These are phyloP conservation scores for Apistogramma diplotaenia DNA, from an alignment of 2,113 vertebrate species.

Conservation along the genomic window DNA sequence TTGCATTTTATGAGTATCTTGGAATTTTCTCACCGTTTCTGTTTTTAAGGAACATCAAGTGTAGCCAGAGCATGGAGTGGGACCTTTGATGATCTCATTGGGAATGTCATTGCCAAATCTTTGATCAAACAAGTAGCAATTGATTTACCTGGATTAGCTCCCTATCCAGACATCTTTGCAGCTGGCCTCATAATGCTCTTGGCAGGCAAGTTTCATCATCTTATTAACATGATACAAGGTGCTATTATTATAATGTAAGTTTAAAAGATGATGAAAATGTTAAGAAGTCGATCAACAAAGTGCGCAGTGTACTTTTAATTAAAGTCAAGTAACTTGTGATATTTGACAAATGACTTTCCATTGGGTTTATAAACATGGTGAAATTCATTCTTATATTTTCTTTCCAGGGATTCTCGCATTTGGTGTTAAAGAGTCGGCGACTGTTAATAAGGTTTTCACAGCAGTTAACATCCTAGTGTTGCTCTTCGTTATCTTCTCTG, in stretches of 20 bases:
- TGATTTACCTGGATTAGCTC: constrained; percentile 79
- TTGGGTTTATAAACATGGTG: not conserved
- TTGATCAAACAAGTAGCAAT: constrained; percentile 66
- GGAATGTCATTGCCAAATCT: constrained; percentile 75
- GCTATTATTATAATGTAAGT: not conserved
- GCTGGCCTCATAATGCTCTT: constrained; percentile 81
- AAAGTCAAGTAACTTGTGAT: not conserved
- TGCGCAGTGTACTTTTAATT: not conserved
- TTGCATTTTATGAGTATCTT: no score
- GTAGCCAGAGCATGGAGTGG: constrained; percentile 86
- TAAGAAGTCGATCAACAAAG: not conserved
- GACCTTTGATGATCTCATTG: constrained; percentile 84
- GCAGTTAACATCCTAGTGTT: constrained; percentile 79
- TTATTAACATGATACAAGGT: not conserved
- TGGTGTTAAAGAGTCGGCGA: constrained; percentile 84
- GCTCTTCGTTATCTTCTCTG: constrained; percentile 80
- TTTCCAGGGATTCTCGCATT: constrained; percentile 82
- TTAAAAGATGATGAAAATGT: not conserved
- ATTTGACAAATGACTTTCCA: not conserved
- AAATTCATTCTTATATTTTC: not conserved
- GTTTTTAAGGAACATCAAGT: constrained; percentile 79
- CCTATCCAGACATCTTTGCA: constrained; percentile 84
- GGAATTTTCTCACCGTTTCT: not conserved
- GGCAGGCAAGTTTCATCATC: constrained; percentile 67
- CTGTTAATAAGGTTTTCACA: constrained; percentile 84